Evolutionary conservation across 2,888 invertebrate species (phyloP).

Genomic region (Argynnis bischoffii): DNA sequence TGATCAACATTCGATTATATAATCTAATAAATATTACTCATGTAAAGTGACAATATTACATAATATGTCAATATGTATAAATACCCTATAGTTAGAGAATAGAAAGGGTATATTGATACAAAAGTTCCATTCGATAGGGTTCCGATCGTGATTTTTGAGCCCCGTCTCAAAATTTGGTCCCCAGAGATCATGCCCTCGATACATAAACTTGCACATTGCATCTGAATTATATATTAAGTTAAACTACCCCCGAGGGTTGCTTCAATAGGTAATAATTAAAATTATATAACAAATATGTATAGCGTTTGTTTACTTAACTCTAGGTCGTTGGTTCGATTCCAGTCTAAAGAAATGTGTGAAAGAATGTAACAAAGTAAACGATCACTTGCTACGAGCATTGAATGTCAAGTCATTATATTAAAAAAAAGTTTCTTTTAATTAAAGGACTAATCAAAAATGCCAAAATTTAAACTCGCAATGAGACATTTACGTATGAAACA

Average conservation of each 20-base stretch:
- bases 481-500: not conserved
- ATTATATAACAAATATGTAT: constrained; percentile 19
- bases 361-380: no score
- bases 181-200: constrained; percentile 63
- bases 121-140: constrained; percentile 48
- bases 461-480: not conserved
- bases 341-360: not conserved
- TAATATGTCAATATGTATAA: constrained; percentile 9
- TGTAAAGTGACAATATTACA: constrained; percentile 1
- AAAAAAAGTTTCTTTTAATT: no score
- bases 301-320: not conserved
- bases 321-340: not conserved
- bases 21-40: constrained; percentile 7
- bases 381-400: no score
- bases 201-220: constrained; percentile 61
- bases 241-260: constrained; percentile 56
- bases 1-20: no score
- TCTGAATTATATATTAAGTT: constrained; percentile 65
- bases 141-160: constrained; percentile 67
- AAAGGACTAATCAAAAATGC: not conserved
- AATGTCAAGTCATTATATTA: no score
- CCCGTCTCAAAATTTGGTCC: constrained; percentile 67
- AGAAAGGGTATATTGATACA: constrained; percentile 36
- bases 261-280: constrained; percentile 36
- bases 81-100: not conserved